Base-by-base conservation (phyloP, 2,797 vertebrate genomes). In the Chiroxiphia lanceolata region DNA sequence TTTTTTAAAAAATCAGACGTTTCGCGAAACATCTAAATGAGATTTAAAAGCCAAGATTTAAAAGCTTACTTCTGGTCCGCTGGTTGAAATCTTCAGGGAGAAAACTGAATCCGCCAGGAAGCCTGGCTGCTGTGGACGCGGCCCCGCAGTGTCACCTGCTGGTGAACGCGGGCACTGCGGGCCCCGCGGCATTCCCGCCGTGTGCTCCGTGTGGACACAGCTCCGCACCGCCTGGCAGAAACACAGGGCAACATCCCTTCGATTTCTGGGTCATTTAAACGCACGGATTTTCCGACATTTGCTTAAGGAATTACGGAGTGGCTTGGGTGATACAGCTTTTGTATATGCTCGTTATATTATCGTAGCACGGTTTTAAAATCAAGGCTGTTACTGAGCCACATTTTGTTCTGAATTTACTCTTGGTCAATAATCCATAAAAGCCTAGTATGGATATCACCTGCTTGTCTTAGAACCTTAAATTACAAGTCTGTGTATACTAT, bases 81-180 rank as follows among this genome's bases (percentile, higher is more conserved):
- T 2, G 10, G 7, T 7, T 45, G 31, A 36, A 47, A 31, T 13
- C 18, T 23, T 53, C 23, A 19, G 54, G 40, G 34, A 25, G 36
- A n/a, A 5, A 27, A 1, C 0, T 0, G 34, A 7, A 8, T 10
- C 20, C 26, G 3, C 20, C 10, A 11, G 36, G 19, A 70, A n/a
- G 26, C 1, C 11, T 18, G 10, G 47, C 13, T 50, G 26, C 8
- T 7, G 1, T 1, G 21, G 61, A 1, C n/a, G 8, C 33, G 36
- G 56, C 42, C 26, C 7, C 11, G 91, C n/a, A 89, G 67, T 71
- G 93, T 13, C 96, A 51, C 72, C 97, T 86, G 71, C 53, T 67
- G 95, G 93, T 44, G 9, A 13, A 4, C 2, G 17, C 16, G 27
- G 31, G n/a, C 15, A 4, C 54, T 60, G 84, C 42, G 44, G 15